phyloP scores from a whole-genome alignment of 2,888 invertebrate species.

The Hemicrepidius hirtus region DNA sequence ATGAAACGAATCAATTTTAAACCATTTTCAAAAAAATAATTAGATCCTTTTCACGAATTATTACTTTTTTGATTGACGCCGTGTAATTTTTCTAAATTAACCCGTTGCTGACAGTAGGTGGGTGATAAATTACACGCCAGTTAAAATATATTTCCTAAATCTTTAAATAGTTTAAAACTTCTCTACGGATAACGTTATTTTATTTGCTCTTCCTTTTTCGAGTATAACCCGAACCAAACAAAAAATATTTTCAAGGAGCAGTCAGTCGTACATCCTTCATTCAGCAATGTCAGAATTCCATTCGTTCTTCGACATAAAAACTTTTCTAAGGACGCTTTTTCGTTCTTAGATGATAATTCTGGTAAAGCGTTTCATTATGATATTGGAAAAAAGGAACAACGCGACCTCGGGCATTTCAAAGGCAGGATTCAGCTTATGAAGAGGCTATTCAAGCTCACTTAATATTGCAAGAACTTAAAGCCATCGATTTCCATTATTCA shows the following conservation, averaged over 20 bases:
- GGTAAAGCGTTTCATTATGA: conserved; percentile 16
- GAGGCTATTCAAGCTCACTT: conserved; percentile 11
- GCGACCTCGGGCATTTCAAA: conserved; percentile 3
- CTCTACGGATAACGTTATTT: background rate
- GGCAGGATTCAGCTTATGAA: background rate
- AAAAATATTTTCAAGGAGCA: too few relatives aligned
- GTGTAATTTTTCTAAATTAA: conserved; percentile 9
- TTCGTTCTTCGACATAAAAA: background rate
- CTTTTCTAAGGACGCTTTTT: background rate
- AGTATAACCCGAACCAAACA: too few relatives aligned
- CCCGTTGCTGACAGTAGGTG: background rate
- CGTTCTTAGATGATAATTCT: conserved; percentile 2
- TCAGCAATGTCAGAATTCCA: background rate
- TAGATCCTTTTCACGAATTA: conserved; percentile 2
- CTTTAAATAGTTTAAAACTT: too few relatives aligned
- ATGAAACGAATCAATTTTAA: background rate
- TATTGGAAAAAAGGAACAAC: conserved; percentile 19
- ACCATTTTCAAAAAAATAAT: background rate
- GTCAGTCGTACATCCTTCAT: background rate
- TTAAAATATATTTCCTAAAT: background rate
- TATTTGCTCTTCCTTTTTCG: background rate
- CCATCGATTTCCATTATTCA: conserved; percentile 21
- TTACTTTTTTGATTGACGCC: conserved; percentile 4
- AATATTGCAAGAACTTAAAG: conserved; percentile 22
- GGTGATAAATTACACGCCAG: background rate